Evolutionary conservation across 2,113 vertebrate species (phyloP), one percentile per base, ranked within the genome.

Genomic region (Circaetus gallicus): DNA sequence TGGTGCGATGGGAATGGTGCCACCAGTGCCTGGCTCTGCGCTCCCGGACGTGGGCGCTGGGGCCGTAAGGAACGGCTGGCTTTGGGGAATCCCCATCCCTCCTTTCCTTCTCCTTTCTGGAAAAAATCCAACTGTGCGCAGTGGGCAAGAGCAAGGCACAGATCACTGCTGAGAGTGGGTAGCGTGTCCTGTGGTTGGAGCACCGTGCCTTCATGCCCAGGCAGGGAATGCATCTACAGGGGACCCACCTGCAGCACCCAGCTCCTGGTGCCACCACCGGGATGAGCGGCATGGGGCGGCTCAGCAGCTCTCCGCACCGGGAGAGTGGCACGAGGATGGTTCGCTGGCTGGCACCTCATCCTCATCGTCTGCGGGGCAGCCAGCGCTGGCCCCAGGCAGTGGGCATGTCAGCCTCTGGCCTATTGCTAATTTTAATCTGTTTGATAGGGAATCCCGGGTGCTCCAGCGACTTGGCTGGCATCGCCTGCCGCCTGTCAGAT

Each of bases 261-360:
- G 58, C 31, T 29, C 25, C 8, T 4, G 7, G 40, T 6, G 4
- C 26, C 36, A 16, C 62, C 5, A 0, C 7, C 0, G 3, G 58
- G 56, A 4, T 1, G 22, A 43, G 77, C 42, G 4, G 49, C 4
- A 1, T 16, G 0, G 4, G 3, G 53, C 8, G 4, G 8, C 28
- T 80, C 5, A 0, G n/a, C 65, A 18, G 79, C 42, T 63, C 55
- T 7, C 29, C 0, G 36, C 11, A 0, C 12, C 1, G 0, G 59
- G 19, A 53, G 42, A 3, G 2, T 0, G 32, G 22, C 13, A 4
- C 0, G 0, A 42, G n/a, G 43, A 34, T 1, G 25, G 7, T 10
- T 86, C 2, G 0, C 10, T 42, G 2, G 3, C 43, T 1, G 12
- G 31, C 4, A 9, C 29, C 66, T 31, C 3, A 0, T 13, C 52